Evolutionary conservation across 2,113 vertebrate genomes (phyloP), one percentile per base, ranked within the genome.

Genomic region (Otocyon megalotis): DNA sequence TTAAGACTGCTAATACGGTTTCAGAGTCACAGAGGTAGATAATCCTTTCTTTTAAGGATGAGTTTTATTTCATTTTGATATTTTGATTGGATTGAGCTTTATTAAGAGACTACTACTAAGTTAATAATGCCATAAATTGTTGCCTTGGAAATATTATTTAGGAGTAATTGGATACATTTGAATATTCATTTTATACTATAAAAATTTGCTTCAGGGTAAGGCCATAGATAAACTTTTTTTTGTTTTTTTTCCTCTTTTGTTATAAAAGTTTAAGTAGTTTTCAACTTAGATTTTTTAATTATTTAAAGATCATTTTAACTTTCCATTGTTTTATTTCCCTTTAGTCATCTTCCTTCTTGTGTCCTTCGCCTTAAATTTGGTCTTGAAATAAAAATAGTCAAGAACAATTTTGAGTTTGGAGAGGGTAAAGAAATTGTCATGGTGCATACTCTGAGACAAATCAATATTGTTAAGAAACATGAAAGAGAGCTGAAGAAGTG

Each of bases 121-220:
- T 67, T 76, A 81, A 58, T 85, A 53, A 28, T 79, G 30, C 69
- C 72, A 30, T 86, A 82, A 90, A 56, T 87, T 93, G 43, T 86
- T 24, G 24, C 80, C 35, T 76, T 77, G 54, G 35, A 67, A 89
- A 81, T 76, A 65, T 20, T 85, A 72, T 17, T 85, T 86, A 67
- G 88, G 50, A 84, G 53, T 20, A 91, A 56, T 35, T 96, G 32
- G 32, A 60, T 88, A 88, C 53, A 63, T 90, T 58, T 88, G 58
- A 92, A 43, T 89, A 56, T 71, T 97, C 37, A 56, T 22, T 90
- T 96, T 95, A 53, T 62, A 74, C 56, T 76, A 8, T 65, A 69
- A 94, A 91, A 88, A 37, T 50, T 37, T 83, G 15, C 95, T 94
- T 94, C 15, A 88, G 88, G 26, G 32, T 95, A 97, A 93, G 69